Evolutionary conservation across 1,140 invertebrate genomes (phyloP), one percentile per base, ranked within the genome.

Genomic region (Popillia japonica): DNA sequence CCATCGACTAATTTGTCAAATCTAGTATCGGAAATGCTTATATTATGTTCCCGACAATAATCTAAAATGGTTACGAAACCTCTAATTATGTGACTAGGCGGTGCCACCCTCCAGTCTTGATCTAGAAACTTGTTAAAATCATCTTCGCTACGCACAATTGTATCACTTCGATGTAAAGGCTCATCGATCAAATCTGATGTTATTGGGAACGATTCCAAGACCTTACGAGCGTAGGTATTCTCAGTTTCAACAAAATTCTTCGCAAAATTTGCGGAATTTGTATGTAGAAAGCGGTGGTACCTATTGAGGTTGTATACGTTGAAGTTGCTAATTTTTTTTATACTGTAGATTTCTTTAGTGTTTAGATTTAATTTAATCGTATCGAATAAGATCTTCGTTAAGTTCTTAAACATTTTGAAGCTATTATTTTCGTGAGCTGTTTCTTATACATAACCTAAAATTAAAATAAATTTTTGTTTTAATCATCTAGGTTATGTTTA

Each of bases 1-100:
- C 79, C 81, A 78, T 87, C 80, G 0, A 89, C 83, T 78, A 91
- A 86, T 34, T 76, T 76, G 17, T 86, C 79, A 73, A 89, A 90
- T 4, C 82, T 79, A 9, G 74, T 41, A 42, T 86, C 85, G 4
- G 87, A 82, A 7, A 88, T 78, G 78, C 83, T 78, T 55, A 89
- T 79, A 41, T 85, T 84, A 78, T 89, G 22, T 64, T 73, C 41
- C 78, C 79, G 23, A 64, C 86, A 86, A 82, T 86, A 86, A 61
- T 85, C 76, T n/a, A 87, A 81, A 4, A 90, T 72, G 0, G 40
- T 77, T 75, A 83, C 80, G 55, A 90, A 88, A 11, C 84, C 82
- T 0, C 80, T 75, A 0, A 87, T 75, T 8, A 90, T 80, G 20
- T 88, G 81, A 40, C 77, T 72, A 14, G 81, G 78, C 23, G 76